Base-by-base conservation (phyloP, 2,888 invertebrate species). In the Agrilus biguttatus region DNA sequence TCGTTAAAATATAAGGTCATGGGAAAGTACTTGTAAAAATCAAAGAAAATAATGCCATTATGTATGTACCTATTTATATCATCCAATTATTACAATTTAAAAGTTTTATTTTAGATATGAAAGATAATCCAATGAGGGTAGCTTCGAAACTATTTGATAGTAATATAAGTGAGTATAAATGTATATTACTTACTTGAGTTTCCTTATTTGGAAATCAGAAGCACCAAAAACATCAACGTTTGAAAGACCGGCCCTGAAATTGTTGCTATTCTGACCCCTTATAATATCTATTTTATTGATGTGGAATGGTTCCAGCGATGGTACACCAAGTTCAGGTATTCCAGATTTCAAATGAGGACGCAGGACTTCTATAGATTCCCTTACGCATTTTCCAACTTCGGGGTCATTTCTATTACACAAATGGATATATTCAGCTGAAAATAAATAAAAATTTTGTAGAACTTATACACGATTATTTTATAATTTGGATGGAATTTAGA, bases 271-370 rank as follows among this genome's bases (percentile, higher is more conserved):
- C 0, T 75, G 74, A 2, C 78, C 78, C 4, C 76, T 67, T 0
- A 74, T 69, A 43, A 81, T 61, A 6, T 72, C 72, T 13, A 81
- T 73, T 57, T 78, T 74, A 1, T 77, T 73, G 41, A 81, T 62
- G 37, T 67, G 64, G 19, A 81, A 62, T 0, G 80, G 80, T 51
- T 81, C 81, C 23, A 80, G 68, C 0, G 75, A 67, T 0, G 82
- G 81, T 5, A 80, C 78, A n/a, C 74, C 71, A 40, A 81, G 61
- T 60, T 80, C 80, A 1, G 78, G 76, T 43, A 82, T 80, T 37
- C 82, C 80, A 57, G 66, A 62, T 8, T 68, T 67, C 50, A 81
- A 69, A 56, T 75, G 74, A 1, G 71, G 72, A 44, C 75, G 68
- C 3, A 80, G 60, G 41, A 70, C 65, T 42, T 77, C 74, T 14